phyloP scores from a whole-genome alignment of 2,888 invertebrate genomes.

The Caenorhabditis sp. region DNA sequence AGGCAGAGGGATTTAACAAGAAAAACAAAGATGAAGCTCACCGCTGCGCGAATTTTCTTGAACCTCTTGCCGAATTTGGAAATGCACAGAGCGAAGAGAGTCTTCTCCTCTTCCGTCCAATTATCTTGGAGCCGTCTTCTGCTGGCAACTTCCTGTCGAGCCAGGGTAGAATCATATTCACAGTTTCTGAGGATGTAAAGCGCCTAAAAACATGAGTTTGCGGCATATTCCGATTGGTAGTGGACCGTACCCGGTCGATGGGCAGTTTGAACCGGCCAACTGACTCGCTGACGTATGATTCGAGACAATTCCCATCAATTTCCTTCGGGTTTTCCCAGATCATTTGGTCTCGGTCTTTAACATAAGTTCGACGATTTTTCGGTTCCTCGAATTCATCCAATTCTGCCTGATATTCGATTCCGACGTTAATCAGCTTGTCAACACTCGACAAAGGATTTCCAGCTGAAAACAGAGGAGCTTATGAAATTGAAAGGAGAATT shows the following conservation, averaged over 20 bases:
- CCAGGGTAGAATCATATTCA: too few relatives aligned
- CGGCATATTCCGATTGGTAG: too few relatives aligned
- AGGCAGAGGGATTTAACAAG: neutral
- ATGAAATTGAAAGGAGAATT: too few relatives aligned
- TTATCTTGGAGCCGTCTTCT: neutral
- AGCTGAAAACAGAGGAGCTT: too few relatives aligned
- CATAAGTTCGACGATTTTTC: too few relatives aligned
- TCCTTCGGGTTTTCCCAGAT: slow-evolving; percentile 10
- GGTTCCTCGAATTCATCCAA: neutral
- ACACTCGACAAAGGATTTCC: slow-evolving; percentile 13
- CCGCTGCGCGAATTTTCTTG: slow-evolving; percentile 41
- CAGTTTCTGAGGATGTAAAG: too few relatives aligned
- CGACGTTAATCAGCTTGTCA: slow-evolving; percentile 30
- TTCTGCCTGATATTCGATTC: slow-evolving; percentile 30
- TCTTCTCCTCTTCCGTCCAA: slow-evolving; percentile 52
- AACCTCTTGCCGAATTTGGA: slow-evolving; percentile 57
- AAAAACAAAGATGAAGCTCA: slow-evolving; percentile 10
- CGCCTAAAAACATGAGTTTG: slow-evolving; percentile 28
- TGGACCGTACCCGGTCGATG: slow-evolving; percentile 30
- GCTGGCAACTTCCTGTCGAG: neutral
- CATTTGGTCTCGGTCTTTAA: slow-evolving; percentile 12
- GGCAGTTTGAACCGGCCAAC: slow-evolving; percentile 16
- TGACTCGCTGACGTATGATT: slow-evolving; percentile 12
- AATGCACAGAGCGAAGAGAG: slow-evolving; percentile 42
- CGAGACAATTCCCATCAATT: neutral